Base-by-base conservation (phyloP, 2,797 vertebrate species). In the Triplophysa bombifrons region DNA sequence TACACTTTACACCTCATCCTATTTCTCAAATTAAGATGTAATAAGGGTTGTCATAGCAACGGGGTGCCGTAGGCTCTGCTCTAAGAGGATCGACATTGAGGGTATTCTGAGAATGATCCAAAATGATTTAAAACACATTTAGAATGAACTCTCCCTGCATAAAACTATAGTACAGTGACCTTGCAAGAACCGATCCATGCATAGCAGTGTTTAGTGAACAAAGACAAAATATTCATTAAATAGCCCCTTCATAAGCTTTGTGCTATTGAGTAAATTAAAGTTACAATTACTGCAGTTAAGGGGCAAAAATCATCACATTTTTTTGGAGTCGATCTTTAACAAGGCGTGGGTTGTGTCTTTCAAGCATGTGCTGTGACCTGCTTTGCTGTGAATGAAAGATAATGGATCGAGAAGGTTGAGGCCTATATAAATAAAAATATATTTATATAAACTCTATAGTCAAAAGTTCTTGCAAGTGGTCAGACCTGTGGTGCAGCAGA, bases 11-110 rank as follows among this genome's bases (percentile, higher is more conserved):
- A 58, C 46, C 64, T 34, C 20, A 68, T 76, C 78, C 73, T 72
- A 72, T 72, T 80, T n/a, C 76, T 81, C 53, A 61, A 78, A 82
- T 85, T 83, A 80, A 83, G 72, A 73, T 27, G 67, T 76, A 74
- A 76, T 74, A 81, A 69, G 19, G 19, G 66, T 84, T 74, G 65
- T 74, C 79, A 82, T 84, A 70, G 76, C 71, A 80, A 81, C 85
- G 68, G 25, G 4, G 55, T 75, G 67, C 68, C 38, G 17, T 4
- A 56, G 48, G 53, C 69, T 12, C n/a, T 55, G 48, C 0, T 9
- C 46, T 38, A 11, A 14, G 20, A 72, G 7, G 25, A 30, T 1
- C 14, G 6, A 63, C 44, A 34, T 56, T 20, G 11, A 76, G 27
- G 17, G n/a, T 34, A 63, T 58, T 55, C 13, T 19, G 48, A 61